Evolutionary conservation across 2,797 vertebrate species (phyloP), one percentile per base, ranked within the genome.

Genomic region (Scyliorhinus canicula): DNA sequence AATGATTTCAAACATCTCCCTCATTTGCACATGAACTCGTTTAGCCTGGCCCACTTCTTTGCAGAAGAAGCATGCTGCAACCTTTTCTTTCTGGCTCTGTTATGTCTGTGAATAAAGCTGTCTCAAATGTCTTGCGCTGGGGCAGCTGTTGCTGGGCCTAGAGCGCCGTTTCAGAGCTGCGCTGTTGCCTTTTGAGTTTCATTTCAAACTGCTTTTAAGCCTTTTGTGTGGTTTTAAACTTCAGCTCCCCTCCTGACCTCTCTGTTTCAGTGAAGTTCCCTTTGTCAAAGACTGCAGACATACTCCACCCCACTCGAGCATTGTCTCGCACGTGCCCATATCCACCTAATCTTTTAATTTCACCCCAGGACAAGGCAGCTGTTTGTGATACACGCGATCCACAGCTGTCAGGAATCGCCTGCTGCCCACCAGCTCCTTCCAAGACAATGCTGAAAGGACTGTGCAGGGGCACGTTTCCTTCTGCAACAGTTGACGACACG

Each of bases 401-500:
- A 98, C 98, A 99, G 98, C 98, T 99, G 98, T 98, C 98, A 98
- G 96, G 97, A 96, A 95, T 95, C 96, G 96, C 97, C 97, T 96
- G 97, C 96, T 95, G 97, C 96, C 96, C 95, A 95, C 96, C 96
- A 63, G 52, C 0, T 79, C 0, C 9, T n/a, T 96, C 97, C 97
- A 98, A 98, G 96, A 98, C 97, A 97, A 98, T 96, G 96, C 96
- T 94, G 95, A 96, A 95, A 96, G 96, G 95, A 95, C 63, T n/a
- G 93, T 96, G 96, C 95, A 85, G 95, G 60, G 93, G 52, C 71
- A 97, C 95, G 96, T 97, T 96, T 96, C 96, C 97, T 97, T 97
- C 97, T 96, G 98, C 98, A 99, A 99, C 98, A 98, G 98, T 98
- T 98, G 98, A 98, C 97, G 98, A 97, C 98, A 98, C 98, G 97